Percentiles rank a stretch among this genome's conserved stretches.
Conservation (phyloP, 2,797 vertebrate species). For the Hoplostethus atlanticus region DNA sequence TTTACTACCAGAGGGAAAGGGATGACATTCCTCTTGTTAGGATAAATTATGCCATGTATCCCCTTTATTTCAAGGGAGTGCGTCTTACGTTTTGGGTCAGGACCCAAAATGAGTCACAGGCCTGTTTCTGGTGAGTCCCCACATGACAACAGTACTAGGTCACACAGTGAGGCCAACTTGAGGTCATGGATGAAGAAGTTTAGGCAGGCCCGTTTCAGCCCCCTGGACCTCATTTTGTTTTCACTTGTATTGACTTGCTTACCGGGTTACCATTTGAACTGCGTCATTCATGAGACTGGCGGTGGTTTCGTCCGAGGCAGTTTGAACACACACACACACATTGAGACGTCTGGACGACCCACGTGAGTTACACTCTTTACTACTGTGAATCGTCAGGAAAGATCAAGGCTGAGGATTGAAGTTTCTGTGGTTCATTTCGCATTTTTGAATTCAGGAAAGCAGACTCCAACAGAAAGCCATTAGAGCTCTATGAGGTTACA, state of each 20-base stretch:
- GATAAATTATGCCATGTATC: conserved; percentile 8
- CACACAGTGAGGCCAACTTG: conserved; percentile 13
- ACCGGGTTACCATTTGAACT: too few relatives aligned
- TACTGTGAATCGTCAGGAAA: conserved; percentile 4
- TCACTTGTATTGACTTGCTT: neutral
- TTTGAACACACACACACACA: neutral
- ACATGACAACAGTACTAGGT: conserved; percentile 28
- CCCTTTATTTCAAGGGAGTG: neutral
- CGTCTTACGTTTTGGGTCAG: conserved; percentile 4
- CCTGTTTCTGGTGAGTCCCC: conserved; percentile 34
- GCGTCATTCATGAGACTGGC: neutral
- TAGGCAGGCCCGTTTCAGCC: neutral
- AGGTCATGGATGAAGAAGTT: conserved; percentile 2
- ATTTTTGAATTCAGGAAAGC: conserved; percentile 17
- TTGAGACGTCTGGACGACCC: neutral
- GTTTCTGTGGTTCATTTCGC: neutral
- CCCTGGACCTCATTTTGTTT: neutral
- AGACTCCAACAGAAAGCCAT: conserved; percentile 17
- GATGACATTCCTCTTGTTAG: neutral
- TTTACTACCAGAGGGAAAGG: conserved; percentile 26
- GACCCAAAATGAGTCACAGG: conserved; percentile 29
- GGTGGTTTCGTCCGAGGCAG: neutral
- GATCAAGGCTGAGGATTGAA: neutral
- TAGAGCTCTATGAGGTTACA: neutral
- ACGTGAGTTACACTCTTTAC: too few relatives aligned